Conservation (phyloP, 2,113 vertebrate genomes). For the Astur gentilis region DNA sequence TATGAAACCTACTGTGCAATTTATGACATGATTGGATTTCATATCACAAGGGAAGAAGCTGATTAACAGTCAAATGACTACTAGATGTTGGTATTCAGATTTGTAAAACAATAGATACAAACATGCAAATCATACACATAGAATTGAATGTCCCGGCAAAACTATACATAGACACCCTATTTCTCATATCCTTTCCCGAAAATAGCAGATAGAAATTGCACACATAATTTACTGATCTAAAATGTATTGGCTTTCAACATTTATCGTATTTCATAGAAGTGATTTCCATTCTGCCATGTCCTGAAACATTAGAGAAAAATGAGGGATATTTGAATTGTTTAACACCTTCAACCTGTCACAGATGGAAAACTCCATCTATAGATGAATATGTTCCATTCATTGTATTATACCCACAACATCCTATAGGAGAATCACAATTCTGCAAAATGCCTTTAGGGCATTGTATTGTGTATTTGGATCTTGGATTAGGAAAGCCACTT, state of each 20-base stretch:
- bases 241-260: background rate
- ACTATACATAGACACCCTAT: background rate
- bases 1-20: background rate
- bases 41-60: background rate
- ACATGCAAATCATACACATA: background rate
- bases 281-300: background rate
- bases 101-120: background rate
- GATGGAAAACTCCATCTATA: background rate
- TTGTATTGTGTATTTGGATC: background rate
- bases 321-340: background rate
- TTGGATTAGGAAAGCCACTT: background rate
- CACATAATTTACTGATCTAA: background rate
- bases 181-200: background rate
- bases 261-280: background rate
- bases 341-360: background rate
- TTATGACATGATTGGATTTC: background rate
- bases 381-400: background rate
- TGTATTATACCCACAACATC: background rate
- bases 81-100: background rate
- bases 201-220: background rate
- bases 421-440: background rate
- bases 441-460: background rate
- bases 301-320: background rate
- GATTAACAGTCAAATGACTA: background rate
- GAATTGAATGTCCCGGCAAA: background rate